Evolutionary conservation across 2,888 invertebrate species (phyloP).

Genomic region (Acrobasis repandana): DNA sequence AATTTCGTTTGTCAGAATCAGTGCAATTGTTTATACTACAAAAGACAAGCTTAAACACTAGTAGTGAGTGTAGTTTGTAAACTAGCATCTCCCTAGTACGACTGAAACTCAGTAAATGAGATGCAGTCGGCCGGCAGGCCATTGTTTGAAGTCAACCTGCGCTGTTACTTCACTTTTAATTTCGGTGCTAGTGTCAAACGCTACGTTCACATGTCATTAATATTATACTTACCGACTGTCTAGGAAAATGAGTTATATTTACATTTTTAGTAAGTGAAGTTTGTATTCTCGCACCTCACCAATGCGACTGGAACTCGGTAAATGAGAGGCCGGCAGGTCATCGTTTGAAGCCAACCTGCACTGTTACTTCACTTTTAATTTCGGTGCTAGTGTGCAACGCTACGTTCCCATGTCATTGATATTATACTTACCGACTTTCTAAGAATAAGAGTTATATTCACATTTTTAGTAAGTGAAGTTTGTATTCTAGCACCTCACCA

Average conservation of each 20-base stretch:
- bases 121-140: conserved; percentile 54
- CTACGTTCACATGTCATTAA: not conserved
- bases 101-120: conserved; percentile 53
- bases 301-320: conserved; percentile 38
- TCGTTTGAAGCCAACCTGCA: conserved; percentile 63
- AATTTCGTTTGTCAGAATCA: conserved; percentile 19
- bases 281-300: conserved; percentile 33
- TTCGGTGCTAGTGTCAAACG: conserved; percentile 46
- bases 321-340: conserved; percentile 60
- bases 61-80: conserved; percentile 36
- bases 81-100: conserved; percentile 31
- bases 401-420: not conserved
- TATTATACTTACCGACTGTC: not conserved
- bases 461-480: conserved; percentile 36
- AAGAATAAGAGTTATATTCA: not conserved
- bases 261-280: conserved; percentile 36
- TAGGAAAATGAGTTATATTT: too few species aligned
- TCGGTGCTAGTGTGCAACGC: conserved; percentile 43
- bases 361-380: conserved; percentile 71
- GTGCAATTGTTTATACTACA: conserved; percentile 37
- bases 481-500: conserved; percentile 32
- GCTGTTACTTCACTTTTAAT: conserved; percentile 71
- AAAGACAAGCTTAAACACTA: conserved; percentile 38
- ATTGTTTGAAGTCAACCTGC: conserved; percentile 65
- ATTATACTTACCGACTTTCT: not conserved